Base-by-base conservation (phyloP, 2,113 vertebrate species). In the Sinocyclocheilus maitianheensis region DNA sequence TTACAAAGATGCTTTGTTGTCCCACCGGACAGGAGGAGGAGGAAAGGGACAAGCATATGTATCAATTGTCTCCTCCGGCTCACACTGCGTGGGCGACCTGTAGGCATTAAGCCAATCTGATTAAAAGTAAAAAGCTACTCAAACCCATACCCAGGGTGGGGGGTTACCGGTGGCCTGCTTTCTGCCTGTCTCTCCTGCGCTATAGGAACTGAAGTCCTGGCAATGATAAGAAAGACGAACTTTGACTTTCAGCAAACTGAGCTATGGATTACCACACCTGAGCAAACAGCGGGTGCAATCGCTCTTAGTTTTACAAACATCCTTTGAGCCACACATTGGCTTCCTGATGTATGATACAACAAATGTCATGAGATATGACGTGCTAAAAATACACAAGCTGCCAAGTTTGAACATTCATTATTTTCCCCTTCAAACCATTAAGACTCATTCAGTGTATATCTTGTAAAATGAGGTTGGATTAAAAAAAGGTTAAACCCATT, bases 1-100 rank as follows among this genome's bases (percentile, higher is more conserved):
- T 77, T 72, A 89, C 91, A 92, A 87, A 89, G 84, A 88, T 58
- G 85, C 87, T 90, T 89, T 92, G 80, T 89, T 89, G 86, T 74
- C 34, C 53, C 62, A 83, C 34, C 82, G 65, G 55, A 86, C 51
- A 85, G 62, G 26, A 79, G 72, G 63, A 37, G 60, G 16, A 9
- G 24, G 62, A 74, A 77, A 63, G 46, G 34, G 65, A 82, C 16
- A 65, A 86, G 76, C 55, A 55, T 77, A 75, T 18, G 71, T 82
- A 67, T 69, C 34, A 67, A 40, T 30, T 77, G 74, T 77, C 55
- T 60, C 53, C 34, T 85, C 20, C 13, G 53, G 3, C 58, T 84
- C 71, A 9, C 18, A 3, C 43, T 77, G 46, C 43, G 40, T 65
- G 55, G 53, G 55, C 51, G 58, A 76, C 43, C 18, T 46, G 83